Evolutionary conservation across 2,888 invertebrate genomes (phyloP), one percentile per base, ranked within the genome.

Genomic region (Norana najaformis): DNA sequence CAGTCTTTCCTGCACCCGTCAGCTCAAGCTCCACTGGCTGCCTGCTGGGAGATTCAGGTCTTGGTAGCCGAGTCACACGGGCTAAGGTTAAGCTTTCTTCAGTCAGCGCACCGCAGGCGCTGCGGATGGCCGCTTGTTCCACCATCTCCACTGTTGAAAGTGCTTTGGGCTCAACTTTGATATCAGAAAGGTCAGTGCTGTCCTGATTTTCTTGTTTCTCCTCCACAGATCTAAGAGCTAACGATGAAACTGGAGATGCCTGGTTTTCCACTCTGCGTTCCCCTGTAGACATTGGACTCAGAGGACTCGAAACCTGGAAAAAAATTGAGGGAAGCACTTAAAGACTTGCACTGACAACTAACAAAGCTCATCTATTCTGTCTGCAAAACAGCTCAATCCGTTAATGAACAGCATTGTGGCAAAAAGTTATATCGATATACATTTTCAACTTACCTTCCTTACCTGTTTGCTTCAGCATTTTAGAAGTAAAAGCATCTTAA

Each of bases 231-330:
- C 13, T 30, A 69, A 69, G 69, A 69, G 69, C n/a, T n/a, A 69
- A n/a, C 30, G 69, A 69, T 69, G 69, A 69, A 69, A 69, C 69
- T 69, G 69, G 69, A 30, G 69, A 69, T n/a, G 69, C 1, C n/a
- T n/a, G 69, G 69, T n/a, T 69, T 69, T 69, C 69, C 69, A 69
- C 30, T 69, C 69, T 35, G 11, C 85, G 85, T 8, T n/a, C 85
- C 20, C 4, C 36, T 8, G 85, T 35, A 5, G 85, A 35, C 85
- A 36, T 35, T 36, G 85, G 85, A 85, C 85, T 85, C n/a, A 85
- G 85, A 36, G 85, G 85, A 14, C 85, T 85, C 85, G 37, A 85
- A 85, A 37, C 37, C 85, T 85, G 85, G 16, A 85, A 85, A 85
- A 85, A 36, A 1, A 36, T 83, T 83, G 36, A 35, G 4, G 18